Evolutionary conservation across 2,888 invertebrate species (phyloP), one percentile per base, ranked within the genome.

Genomic region (Drosophila prostipennis): DNA sequence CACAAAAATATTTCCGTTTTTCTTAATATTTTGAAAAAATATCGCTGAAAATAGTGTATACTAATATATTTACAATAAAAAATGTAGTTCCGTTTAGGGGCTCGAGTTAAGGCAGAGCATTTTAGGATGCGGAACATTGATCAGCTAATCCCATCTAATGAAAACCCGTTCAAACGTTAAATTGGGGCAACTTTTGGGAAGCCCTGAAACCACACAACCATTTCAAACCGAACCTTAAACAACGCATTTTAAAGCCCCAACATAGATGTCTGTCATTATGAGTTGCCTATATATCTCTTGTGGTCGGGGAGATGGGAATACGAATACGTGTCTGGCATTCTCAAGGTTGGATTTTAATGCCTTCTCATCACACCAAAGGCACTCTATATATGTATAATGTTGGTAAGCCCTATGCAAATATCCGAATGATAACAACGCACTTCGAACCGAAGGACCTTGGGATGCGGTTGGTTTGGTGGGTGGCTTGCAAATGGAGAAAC

Each of bases 291-390:
- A 32, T 32, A 55, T 19, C 32, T 14, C 14, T 43, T 13, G 52
- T 42, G 54, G 40, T 37, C 36, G 69, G 77, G 55, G 80, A 64
- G 71, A 78, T 73, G 70, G 65, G 51, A 63, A 40, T 68, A 80
- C 80, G 54, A 63, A 40, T 68, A 80, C 80, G 87, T 81, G 87
- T 82, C 81, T 84, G 79, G 79, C 77, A 87, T 87, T 79, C 72
- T 80, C 87, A 87, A 87, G 81, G 87, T 77, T 81, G 61, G 67
- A 65, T 84, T 78, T 80, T 81, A 84, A 84, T 82, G 77, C 72
- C 68, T 58, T 55, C 67, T 53, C 64, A 64, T 45, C 64, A 61
- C 67, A 79, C 63, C 57, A 58, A 34, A 56, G 63, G 42, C 51
- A 65, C 48, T 40, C 37, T 43, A 60, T 19, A 39, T 40, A 54